Conservation (phyloP, 2,888 invertebrate species). For the Mantis religiosa region DNA sequence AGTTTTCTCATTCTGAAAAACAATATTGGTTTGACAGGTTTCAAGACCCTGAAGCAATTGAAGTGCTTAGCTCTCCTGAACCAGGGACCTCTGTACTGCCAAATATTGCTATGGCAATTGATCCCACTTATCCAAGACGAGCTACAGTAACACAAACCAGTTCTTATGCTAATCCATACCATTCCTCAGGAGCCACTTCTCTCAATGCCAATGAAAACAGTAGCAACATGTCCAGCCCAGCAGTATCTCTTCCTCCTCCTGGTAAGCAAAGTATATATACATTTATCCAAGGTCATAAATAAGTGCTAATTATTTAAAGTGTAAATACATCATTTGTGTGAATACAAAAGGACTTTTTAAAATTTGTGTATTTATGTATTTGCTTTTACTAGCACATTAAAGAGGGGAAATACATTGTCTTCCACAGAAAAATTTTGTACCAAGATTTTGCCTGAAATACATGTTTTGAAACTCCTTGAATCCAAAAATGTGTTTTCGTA, state of each 20-base stretch:
- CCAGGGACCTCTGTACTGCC: constrained; percentile 41
- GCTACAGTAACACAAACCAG: constrained; percentile 9
- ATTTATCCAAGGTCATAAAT: not conserved
- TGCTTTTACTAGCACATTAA: too few relatives aligned
- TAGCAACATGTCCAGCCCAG: constrained; percentile 41
- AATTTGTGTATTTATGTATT: too few relatives aligned
- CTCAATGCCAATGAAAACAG: not conserved
- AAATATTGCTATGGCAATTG: constrained; percentile 64
- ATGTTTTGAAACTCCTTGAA: too few relatives aligned
- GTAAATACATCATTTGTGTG: too few relatives aligned
- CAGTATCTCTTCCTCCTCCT: constrained; percentile 41
- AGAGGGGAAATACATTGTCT: too few relatives aligned
- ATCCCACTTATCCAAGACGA: constrained; percentile 56
- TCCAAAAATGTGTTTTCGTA: too few relatives aligned
- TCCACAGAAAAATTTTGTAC: too few relatives aligned
- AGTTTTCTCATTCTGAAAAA: too few relatives aligned
- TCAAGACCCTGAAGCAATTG: constrained; percentile 47
- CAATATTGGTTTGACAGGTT: constrained; percentile 40
- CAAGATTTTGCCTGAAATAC: too few relatives aligned
- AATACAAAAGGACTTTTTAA: too few relatives aligned
- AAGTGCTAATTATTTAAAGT: too few relatives aligned
- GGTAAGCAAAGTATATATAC: constrained; percentile 20
- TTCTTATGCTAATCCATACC: not conserved
- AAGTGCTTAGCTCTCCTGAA: constrained; percentile 36
- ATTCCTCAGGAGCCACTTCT: constrained; percentile 23